phyloP scores from a whole-genome alignment of 2,888 invertebrate genomes.

The Temnothorax unifasciatus region DNA sequence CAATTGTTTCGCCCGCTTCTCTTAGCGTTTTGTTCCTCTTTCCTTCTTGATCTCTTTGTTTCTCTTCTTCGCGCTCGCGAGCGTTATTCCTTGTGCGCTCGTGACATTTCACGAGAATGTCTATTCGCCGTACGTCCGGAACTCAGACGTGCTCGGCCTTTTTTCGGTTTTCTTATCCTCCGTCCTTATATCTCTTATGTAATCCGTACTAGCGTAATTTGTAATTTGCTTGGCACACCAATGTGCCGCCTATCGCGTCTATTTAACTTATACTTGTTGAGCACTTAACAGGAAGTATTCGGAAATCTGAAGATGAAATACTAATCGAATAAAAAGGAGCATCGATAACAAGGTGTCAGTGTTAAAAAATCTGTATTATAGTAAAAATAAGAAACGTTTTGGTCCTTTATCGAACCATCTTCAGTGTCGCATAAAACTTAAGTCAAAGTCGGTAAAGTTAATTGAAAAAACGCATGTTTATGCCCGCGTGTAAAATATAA shows the following conservation, averaged over 20 bases:
- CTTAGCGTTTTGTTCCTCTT: background rate
- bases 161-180: conserved; percentile 34
- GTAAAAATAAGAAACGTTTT: too few relatives aligned
- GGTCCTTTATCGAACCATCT: too few relatives aligned
- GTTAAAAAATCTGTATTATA: too few relatives aligned
- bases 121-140: conserved; percentile 75
- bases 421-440: too few relatives aligned
- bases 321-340: too few relatives aligned
- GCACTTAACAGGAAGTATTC: background rate
- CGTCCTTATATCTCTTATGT: conserved; percentile 58
- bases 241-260: background rate
- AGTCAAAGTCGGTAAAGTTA: too few relatives aligned
- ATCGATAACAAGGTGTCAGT: too few relatives aligned
- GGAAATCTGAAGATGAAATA: conserved; percentile 4
- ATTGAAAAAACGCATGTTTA: too few relatives aligned
- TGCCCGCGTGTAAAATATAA: too few relatives aligned
- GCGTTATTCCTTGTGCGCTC: conserved; percentile 50
- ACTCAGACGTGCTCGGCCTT: conserved; percentile 66
- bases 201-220: conserved; percentile 60
- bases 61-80: conserved; percentile 29
- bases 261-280: conserved; percentile 28
- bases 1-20: conserved; percentile 73
- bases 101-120: conserved; percentile 62
- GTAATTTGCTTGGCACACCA: conserved; percentile 5
- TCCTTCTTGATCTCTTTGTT: background rate